Evolutionary conservation across 2,888 invertebrate genomes (phyloP), one percentile per base, ranked within the genome.

Genomic region (Hylaea fasciaria): DNA sequence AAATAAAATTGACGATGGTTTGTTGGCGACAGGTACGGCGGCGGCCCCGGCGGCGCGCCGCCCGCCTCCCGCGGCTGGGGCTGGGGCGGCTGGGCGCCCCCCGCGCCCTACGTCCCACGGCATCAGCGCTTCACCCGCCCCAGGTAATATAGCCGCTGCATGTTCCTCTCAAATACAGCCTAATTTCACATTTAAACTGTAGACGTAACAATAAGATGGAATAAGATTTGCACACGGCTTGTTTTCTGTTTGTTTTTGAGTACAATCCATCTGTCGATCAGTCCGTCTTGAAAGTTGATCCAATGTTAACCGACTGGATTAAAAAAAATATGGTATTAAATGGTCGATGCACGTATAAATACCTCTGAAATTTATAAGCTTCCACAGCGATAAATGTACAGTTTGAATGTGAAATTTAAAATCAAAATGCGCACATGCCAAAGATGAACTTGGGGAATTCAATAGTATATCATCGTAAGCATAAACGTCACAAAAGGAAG

Each of bases 11-110:
- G 11, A 39, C 1, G 40, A 37, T 17, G 13, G 9, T 9, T n/a
- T 39, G 13, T 22, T 17, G 39, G 12, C 9, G 22, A 28, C 71
- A 86, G 90, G 72, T 92, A 87, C 75, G 80, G 81, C 56, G 77
- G 73, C 32, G 75, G 71, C 9, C 55, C 71, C 41, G 77, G 73
- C 22, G 74, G 80, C 16, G 78, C 73, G 9, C 74, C 73, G 22
- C 73, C 70, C 28, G 78, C 74, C 8, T 76, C 75, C 17, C 82
- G 87, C 62, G 84, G 81, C 60, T 88, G 91, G 88, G 89, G 87
- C 69, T 89, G 91, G 90, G 86, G 86, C 54, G 90, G 86, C 8
- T 90, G 91, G 91, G 91, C 89, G 10, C 91, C 91, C 47, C 91
- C 91, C 66, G 85, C 87, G 61, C 86, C 90, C 60, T 91, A 89